These are phyloP conservation scores for Amiota mariae DNA, from an alignment of 2,888 invertebrate species.

Conservation along the genomic window DNA sequence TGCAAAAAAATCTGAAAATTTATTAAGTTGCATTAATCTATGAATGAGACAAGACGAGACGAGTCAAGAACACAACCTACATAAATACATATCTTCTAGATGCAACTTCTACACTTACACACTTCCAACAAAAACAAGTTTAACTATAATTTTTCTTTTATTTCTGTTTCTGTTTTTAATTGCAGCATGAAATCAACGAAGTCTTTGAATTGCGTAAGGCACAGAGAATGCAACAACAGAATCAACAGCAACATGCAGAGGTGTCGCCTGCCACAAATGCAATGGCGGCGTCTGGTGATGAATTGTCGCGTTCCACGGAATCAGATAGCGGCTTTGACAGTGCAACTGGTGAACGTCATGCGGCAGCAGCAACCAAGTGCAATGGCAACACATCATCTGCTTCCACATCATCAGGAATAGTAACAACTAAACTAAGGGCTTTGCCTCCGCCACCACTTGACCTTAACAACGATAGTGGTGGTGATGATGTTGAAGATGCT, in stretches of 20 bases:
- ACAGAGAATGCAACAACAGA: constrained; percentile 50
- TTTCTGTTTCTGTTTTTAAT: constrained; percentile 30
- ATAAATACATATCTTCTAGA: background rate
- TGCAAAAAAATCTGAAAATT: background rate
- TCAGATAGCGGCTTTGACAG: constrained; percentile 69
- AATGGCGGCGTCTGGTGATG: constrained; percentile 62
- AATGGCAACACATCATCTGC: constrained; percentile 45
- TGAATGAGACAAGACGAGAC: background rate
- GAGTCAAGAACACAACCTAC: constrained; percentile 8
- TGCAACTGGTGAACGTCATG: constrained; percentile 44
- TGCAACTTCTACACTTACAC: background rate
- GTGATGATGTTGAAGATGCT: constrained; percentile 8
- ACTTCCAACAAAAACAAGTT: background rate
- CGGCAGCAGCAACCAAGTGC: constrained; percentile 35
- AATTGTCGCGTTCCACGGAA: constrained; percentile 70
- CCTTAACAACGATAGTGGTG: background rate
- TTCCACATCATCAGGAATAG: constrained; percentile 46
- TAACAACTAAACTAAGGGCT: constrained; percentile 65
- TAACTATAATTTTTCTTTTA: constrained; percentile 42
- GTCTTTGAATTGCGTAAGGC: constrained; percentile 72
- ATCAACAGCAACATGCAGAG: constrained; percentile 44
- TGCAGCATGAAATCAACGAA: constrained; percentile 73
- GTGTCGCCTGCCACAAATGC: constrained; percentile 36
- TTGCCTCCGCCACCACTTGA: constrained; percentile 58
- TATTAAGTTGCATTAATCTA: background rate